A percentile compares a stretch with the other conserved stretches of the same genome.
These are phyloP conservation scores for Zaprionus taronus DNA, from an alignment of 1,140 invertebrate species.

Conservation along the genomic window DNA sequence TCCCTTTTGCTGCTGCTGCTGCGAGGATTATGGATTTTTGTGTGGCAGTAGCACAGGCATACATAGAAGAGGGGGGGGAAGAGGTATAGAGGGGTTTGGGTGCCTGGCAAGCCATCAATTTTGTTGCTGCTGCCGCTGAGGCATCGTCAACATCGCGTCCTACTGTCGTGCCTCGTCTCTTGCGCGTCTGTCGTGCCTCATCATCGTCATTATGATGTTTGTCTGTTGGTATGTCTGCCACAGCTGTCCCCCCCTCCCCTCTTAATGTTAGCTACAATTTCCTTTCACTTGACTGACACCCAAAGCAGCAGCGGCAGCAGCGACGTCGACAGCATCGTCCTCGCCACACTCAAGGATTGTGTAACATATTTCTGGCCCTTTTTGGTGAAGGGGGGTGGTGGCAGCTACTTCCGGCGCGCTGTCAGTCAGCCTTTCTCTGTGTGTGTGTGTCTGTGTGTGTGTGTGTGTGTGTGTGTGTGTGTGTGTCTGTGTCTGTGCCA, in stretches of 20 bases:
- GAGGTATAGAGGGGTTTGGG: not conserved
- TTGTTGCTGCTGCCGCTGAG: conserved; percentile 28
- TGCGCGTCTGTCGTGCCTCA: conserved; percentile 3
- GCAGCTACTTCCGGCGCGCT: conserved; percentile 39
- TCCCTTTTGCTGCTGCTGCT: conserved; percentile 67
- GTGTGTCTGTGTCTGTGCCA: conserved; percentile 45
- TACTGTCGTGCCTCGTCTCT: not conserved
- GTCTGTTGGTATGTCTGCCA: conserved; percentile 79
- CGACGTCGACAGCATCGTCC: conserved; percentile 55
- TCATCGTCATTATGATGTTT: conserved; percentile 70
- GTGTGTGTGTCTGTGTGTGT: conserved; percentile 38
- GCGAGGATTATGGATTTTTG: conserved; percentile 78
- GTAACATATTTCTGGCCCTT: conserved; percentile 67
- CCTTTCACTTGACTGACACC: conserved; percentile 82
- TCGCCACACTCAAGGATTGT: conserved; percentile 72
- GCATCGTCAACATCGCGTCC: conserved; percentile 9
- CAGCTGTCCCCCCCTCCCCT: conserved; percentile 3
- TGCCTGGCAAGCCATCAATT: conserved; percentile 74
- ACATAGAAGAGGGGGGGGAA: not conserved
- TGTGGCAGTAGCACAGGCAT: conserved; percentile 51
- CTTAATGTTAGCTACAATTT: conserved; percentile 69
- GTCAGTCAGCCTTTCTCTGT: conserved; percentile 48
- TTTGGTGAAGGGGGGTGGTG: conserved; percentile 16
- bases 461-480: conserved; percentile 29
- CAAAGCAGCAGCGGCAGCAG: conserved; percentile 54